phyloP scores from a whole-genome alignment of 2,113 vertebrate species.

The Climacteris rufus region DNA sequence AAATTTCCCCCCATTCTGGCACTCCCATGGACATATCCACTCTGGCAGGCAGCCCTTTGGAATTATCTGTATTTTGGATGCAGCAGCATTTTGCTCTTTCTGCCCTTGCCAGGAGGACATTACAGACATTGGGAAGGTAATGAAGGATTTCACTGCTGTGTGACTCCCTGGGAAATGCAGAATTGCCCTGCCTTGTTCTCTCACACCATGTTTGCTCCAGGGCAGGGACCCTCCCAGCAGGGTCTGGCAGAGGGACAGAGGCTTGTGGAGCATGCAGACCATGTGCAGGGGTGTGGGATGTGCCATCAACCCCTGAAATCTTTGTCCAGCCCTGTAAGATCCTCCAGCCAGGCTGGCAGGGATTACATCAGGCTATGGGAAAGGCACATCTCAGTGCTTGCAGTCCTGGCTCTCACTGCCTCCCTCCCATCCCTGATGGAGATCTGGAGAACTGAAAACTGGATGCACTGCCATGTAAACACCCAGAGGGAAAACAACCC shows the following conservation, averaged over 20 bases:
- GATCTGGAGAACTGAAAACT: neutral
- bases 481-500: neutral
- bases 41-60: neutral
- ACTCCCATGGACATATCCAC: neutral
- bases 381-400: neutral
- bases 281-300: neutral
- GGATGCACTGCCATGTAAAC: neutral
- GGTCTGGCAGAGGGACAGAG: neutral
- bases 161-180: neutral
- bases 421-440: neutral
- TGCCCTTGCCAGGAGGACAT: neutral
- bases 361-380: neutral
- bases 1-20: accelerated
- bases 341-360: neutral
- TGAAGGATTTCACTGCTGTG: neutral
- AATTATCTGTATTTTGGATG: neutral
- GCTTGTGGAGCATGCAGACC: neutral
- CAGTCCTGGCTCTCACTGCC: neutral
- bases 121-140: neutral
- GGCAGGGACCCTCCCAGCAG: no score
- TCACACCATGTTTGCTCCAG: neutral
- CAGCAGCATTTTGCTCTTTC: neutral
- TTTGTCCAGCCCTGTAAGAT: neutral
- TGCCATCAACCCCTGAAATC: neutral
- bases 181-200: neutral